These are phyloP conservation scores for Macropus fuliginosus DNA, from an alignment of 2,797 vertebrate species.

Conservation along the genomic window DNA sequence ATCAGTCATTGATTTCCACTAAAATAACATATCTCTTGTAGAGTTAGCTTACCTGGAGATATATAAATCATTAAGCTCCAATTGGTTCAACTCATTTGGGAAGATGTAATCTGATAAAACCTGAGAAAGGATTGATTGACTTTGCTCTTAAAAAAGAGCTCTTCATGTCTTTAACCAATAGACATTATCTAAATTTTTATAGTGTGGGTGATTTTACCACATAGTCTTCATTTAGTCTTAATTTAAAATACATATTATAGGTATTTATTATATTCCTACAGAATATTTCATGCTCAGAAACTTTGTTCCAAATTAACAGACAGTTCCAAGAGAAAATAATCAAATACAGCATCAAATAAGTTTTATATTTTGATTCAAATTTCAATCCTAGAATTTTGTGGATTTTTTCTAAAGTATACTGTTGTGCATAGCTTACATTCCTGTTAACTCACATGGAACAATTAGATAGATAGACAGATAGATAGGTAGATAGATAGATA, in stretches of 20 bases:
- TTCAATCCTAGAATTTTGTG: neutral
- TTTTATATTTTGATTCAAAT: neutral
- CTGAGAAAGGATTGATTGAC: constrained; percentile 38
- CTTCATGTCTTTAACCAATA: constrained; percentile 17
- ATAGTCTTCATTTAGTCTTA: constrained; percentile 31
- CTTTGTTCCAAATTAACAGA: neutral
- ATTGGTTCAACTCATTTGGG: constrained; percentile 32
- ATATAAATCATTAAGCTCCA: constrained; percentile 37
- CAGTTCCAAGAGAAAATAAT: neutral
- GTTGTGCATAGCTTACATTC: neutral
- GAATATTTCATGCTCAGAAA: constrained; percentile 1
- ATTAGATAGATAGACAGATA: no score
- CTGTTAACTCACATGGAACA: neutral
- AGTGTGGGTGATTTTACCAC: neutral
- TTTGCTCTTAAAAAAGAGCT: neutral
- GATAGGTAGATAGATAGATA: no score
- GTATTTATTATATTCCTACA: constrained; percentile 7
- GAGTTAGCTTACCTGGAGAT: constrained; percentile 18
- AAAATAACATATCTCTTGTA: constrained; percentile 23
- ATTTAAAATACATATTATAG: constrained; percentile 55
- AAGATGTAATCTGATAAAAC: constrained; percentile 50
- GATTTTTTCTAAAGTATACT: constrained; percentile 22
- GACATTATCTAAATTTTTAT: constrained; percentile 34
- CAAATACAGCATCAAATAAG: neutral
- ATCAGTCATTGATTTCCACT: constrained; percentile 37